Evolutionary conservation across 2,113 vertebrate genomes (phyloP).

Genomic region (Otocyon megalotis): DNA sequence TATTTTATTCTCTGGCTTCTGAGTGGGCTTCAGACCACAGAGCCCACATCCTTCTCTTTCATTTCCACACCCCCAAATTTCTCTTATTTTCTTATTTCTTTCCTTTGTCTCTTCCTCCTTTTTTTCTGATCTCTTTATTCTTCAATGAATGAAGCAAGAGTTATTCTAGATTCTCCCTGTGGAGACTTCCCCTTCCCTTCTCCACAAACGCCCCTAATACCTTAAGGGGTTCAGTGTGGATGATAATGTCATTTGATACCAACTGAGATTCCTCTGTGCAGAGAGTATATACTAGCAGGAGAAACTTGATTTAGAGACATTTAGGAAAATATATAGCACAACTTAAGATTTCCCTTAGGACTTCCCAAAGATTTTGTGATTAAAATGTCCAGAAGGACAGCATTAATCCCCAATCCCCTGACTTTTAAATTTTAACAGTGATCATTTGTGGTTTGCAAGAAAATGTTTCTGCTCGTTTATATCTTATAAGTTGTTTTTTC

Average conservation of each 20-base stretch:
- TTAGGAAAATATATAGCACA: not conserved
- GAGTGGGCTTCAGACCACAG: not conserved
- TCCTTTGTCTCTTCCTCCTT: not conserved
- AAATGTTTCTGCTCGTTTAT: not conserved
- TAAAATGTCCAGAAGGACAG: not conserved
- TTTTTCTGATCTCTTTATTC: not conserved
- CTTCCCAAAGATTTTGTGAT: not conserved
- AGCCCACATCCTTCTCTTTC: not conserved
- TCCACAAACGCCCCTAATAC: not conserved
- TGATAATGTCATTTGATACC: not conserved
- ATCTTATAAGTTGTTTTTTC: not conserved
- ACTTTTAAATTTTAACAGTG: not conserved
- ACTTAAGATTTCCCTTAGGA: not conserved
- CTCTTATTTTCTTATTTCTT: conserved; percentile 8
- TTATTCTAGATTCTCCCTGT: not conserved
- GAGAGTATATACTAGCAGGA: not conserved
- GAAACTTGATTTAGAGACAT: not conserved
- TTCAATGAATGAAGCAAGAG: not conserved
- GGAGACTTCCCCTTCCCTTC: not conserved
- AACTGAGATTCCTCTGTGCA: not conserved
- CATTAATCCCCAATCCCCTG: not conserved
- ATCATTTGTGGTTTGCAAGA: not conserved
- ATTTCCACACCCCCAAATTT: not conserved
- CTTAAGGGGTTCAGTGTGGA: not conserved
- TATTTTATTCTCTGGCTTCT: not conserved